Evolutionary conservation across 2,888 invertebrate genomes (phyloP).

Genomic region (Tethea ocularis): DNA sequence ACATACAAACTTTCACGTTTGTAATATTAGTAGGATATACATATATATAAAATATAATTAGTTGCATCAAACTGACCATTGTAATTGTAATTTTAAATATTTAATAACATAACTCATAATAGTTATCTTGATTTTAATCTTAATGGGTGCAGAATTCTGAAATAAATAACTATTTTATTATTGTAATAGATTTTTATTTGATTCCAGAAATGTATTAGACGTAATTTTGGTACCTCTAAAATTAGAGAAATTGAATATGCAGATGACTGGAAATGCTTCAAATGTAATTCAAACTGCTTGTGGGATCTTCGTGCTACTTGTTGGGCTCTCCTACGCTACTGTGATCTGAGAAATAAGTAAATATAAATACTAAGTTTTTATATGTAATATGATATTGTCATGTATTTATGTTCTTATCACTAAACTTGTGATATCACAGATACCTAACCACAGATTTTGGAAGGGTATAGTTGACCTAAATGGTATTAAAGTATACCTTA

Average conservation of each 20-base stretch:
- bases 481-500: no score
- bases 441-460: no score
- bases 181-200: constrained; percentile 25
- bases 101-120: no score
- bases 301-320: constrained; percentile 87
- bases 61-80: background rate
- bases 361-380: constrained; percentile 27
- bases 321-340: constrained; percentile 88
- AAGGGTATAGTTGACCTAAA: no score
- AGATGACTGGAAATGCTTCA: constrained; percentile 92
- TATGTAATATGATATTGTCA: no score
- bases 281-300: constrained; percentile 87
- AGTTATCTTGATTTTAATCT: no score
- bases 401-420: background rate
- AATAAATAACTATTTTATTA: no score
- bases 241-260: constrained; percentile 89
- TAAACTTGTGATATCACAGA: no score
- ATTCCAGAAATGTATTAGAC: constrained; percentile 88
- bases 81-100: constrained; percentile 20
- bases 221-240: constrained; percentile 87
- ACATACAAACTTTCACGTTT: no score
- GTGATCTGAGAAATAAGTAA: constrained; percentile 85
- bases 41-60: no score
- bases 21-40: no score
- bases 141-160: no score